These are phyloP conservation scores for Cheirogaleus major DNA, from an alignment of 2,797 vertebrate genomes.

Conservation along the genomic window DNA sequence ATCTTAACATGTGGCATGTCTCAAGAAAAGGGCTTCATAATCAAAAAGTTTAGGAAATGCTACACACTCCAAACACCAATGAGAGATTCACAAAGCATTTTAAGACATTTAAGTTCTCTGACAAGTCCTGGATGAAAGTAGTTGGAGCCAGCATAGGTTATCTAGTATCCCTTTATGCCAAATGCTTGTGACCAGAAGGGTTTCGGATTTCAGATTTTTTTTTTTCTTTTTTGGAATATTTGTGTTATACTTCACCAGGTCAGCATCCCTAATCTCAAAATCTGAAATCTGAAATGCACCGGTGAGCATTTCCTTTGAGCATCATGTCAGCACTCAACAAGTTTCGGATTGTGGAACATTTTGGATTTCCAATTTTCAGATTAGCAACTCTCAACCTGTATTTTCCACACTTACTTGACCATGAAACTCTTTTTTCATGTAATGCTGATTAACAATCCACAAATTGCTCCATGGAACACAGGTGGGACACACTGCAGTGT, in stretches of 20 bases:
- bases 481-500: not conserved
- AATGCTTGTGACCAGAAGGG: not conserved
- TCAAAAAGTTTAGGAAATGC: not conserved
- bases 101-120: constrained; percentile 15
- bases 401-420: not conserved
- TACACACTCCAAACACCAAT: not conserved
- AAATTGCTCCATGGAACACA: not conserved
- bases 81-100: not conserved
- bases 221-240: not conserved
- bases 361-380: not conserved
- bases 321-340: not conserved
- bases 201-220: not conserved
- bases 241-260: not conserved
- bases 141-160: not conserved
- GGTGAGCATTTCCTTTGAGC: not conserved
- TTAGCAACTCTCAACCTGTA: not conserved
- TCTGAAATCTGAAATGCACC: not conserved
- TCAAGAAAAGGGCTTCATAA: not conserved
- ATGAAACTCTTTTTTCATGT: not conserved
- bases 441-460: not conserved
- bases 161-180: not conserved
- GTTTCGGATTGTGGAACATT: not conserved
- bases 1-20: not conserved
- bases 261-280: not conserved
- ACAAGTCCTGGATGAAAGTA: not conserved